These are phyloP conservation scores for Melikaiella ostensackeni DNA, from an alignment of 2,888 invertebrate species.

Conservation along the genomic window DNA sequence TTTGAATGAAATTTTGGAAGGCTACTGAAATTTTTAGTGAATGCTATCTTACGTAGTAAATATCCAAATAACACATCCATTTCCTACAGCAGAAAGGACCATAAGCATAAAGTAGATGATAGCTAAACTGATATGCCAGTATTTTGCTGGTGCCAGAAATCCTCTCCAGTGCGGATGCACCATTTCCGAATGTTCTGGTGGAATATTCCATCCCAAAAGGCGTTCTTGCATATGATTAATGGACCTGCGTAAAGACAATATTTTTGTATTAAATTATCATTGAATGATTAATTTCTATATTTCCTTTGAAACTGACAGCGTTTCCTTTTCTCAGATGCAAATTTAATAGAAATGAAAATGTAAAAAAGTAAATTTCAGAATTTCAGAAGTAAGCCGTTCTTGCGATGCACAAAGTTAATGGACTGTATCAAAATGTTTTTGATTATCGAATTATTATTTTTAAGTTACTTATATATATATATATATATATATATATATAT, in stretches of 20 bases:
- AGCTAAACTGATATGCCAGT: constrained; percentile 83
- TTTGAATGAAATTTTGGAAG: too few species aligned
- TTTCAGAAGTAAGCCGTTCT: too few species aligned
- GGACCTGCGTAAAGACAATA: constrained; percentile 56
- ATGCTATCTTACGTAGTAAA: constrained; percentile 83
- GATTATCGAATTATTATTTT: too few species aligned
- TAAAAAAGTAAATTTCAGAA: too few species aligned
- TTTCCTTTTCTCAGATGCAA: too few species aligned
- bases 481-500: too few species aligned
- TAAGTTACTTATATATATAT: too few species aligned
- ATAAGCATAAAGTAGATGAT: constrained; percentile 83
- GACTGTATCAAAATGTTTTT: too few species aligned
- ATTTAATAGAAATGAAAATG: too few species aligned
- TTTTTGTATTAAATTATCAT: neutral
- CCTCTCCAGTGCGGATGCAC: constrained; percentile 86
- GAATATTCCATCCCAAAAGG: constrained; percentile 84
- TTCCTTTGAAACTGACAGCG: neutral
- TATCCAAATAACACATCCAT: constrained; percentile 86
- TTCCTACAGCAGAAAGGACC: constrained; percentile 82
- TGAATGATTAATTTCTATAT: neutral
- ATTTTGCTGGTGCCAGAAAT: constrained; percentile 83
- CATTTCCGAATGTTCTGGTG: constrained; percentile 81
- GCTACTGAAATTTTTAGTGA: neutral
- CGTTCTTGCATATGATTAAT: constrained; percentile 71
- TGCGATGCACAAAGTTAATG: too few species aligned